Percentiles rank a stretch among this genome's conserved stretches.
Conservation (phyloP, 2,113 vertebrate species). For the Calidris pugnax region DNA sequence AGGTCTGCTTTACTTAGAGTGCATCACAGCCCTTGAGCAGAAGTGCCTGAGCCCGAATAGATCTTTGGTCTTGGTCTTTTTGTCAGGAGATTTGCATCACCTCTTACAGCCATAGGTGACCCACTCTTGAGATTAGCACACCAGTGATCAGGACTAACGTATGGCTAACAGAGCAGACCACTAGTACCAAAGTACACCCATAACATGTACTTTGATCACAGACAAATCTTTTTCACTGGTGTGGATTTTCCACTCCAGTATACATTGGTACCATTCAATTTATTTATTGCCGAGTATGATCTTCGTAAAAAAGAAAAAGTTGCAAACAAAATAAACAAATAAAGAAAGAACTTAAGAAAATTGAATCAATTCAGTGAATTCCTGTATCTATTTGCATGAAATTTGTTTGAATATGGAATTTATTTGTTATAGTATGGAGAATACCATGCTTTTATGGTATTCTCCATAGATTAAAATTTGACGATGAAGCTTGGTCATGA, state of each 20-base stretch:
- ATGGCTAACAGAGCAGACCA: background rate
- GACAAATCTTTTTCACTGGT: background rate
- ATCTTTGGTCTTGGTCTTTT: background rate
- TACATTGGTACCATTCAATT: background rate
- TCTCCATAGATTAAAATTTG: background rate
- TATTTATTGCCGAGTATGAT: background rate
- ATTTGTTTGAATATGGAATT: background rate
- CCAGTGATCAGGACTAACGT: background rate
- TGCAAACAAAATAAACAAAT: too few relatives aligned
- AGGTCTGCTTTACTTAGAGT: background rate
- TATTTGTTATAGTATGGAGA: background rate
- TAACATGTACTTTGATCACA: background rate
- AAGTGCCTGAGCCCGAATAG: background rate
- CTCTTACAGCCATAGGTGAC: background rate
- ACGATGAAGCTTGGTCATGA: background rate
- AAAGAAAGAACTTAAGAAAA: background rate
- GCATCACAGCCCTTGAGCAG: background rate
- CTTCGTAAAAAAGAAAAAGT: too few relatives aligned
- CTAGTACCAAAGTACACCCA: too few relatives aligned
- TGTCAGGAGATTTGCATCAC: background rate
- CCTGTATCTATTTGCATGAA: background rate
- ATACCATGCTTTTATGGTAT: background rate
- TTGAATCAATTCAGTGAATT: background rate
- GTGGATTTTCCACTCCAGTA: background rate
- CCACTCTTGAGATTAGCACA: fast-evolving